Evolutionary conservation across 2,797 vertebrate genomes (phyloP).

Genomic region (Esox masquinongy): DNA sequence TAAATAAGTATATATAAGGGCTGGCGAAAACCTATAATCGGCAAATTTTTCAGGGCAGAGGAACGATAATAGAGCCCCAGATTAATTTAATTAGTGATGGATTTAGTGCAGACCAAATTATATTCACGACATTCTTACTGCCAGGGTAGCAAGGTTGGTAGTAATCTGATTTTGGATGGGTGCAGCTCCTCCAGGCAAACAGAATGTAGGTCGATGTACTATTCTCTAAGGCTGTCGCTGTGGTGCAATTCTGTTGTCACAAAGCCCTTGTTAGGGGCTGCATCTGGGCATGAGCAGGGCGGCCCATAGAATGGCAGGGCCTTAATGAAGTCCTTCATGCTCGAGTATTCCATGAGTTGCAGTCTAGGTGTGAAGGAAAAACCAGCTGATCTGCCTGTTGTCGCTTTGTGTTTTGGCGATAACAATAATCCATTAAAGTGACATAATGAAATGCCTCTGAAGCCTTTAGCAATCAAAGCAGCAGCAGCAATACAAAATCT

Average conservation of each 20-base stretch:
- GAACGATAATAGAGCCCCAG: conserved; percentile 24
- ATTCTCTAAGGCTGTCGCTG: conserved; percentile 43
- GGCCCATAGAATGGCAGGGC: conserved; percentile 22
- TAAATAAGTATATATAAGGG: neutral
- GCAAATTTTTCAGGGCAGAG: neutral
- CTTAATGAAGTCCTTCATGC: conserved; percentile 38
- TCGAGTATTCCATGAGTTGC: conserved; percentile 19
- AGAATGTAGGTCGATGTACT: conserved; percentile 47
- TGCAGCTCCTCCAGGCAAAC: conserved; percentile 43
- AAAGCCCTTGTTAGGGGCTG: conserved; percentile 40
- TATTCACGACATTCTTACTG: conserved; percentile 28
- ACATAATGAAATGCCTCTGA: neutral
- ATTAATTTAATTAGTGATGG: conserved; percentile 40
- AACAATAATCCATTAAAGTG: neutral
- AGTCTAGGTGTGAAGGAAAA: conserved; percentile 7
- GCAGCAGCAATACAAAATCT: conserved; percentile 7
- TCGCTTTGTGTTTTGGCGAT: neutral
- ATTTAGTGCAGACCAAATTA: conserved; percentile 37
- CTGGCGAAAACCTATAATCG: no score
- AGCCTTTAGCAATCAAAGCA: neutral
- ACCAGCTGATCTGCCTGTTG: neutral
- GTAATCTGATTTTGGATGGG: conserved; percentile 50
- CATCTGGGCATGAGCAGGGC: conserved; percentile 12
- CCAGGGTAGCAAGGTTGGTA: conserved; percentile 32
- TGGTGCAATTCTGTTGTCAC: conserved; percentile 31